Base-by-base conservation (phyloP, 2,113 vertebrate genomes). In the Gadus macrocephalus region DNA sequence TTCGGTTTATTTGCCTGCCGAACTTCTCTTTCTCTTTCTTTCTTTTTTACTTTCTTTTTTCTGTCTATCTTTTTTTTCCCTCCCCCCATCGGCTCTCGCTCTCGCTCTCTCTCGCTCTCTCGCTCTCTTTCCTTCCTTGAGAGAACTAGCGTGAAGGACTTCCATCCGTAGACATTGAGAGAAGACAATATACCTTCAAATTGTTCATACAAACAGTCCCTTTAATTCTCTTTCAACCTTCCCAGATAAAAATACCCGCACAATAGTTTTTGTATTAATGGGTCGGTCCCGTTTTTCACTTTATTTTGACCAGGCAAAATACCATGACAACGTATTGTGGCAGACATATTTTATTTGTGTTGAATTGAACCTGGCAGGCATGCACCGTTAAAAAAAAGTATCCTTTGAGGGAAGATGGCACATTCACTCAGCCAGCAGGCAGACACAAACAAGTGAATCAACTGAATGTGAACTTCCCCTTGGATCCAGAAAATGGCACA, bases 101-200 rank as follows among this genome's bases (percentile, higher is more conserved):
- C 1, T 53, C 53, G 0, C 53, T 53, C 53, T 53, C 53, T 53
- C 27, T 61, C 28, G 60, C 53, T 59, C 25, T 68, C 49, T 55
- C 22, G 12, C 66, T 28, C 25, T 31, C 20, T 15, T 9, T 17
- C n/a, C 25, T 59, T 15, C 38, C 38, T 38, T 8, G 4, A 58
- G 31, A 15, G 65, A 55, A 53, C 22, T n/a, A 19, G 53, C 16
- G 49, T 74, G 74, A 80, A 80, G 76, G 71, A 76, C 67, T 64
- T 19, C 68, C 49, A 66, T 14, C 64, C 16, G 14, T 16, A 53
- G 22, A 25, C 65, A 22, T 4, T 53, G 15, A 53, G 65, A 35
- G 28, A 17, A 0, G 38, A 15, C 63, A 16, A 58, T 58, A 58
- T n/a, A 58, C 55, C 42, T 58, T 62, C 17, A 62, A 62, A 62